A percentile compares a stretch with the other conserved stretches of the same genome.
phyloP scores from a whole-genome alignment of 30 jellyfish, hydroid and myxozoan genomes.

The Hydractinia echinata region DNA sequence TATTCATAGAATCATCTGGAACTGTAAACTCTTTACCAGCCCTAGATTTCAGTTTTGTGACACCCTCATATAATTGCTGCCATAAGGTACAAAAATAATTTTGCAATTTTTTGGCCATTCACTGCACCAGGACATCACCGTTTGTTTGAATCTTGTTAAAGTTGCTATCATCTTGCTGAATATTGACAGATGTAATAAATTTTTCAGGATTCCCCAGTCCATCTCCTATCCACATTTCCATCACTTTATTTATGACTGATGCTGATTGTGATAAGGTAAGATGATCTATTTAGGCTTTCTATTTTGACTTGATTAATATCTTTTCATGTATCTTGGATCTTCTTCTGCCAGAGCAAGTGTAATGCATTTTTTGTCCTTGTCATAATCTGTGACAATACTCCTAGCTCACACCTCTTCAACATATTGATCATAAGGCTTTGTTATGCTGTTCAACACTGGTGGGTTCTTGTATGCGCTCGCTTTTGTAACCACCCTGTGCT shows the following conservation, averaged over 20 bases:
- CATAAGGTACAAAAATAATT: slow-evolving; percentile 20
- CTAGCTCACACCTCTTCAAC: not conserved
- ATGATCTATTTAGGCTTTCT: not conserved
- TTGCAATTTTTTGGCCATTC: slow-evolving; percentile 25
- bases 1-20: not conserved
- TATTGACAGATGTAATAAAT: slow-evolving; percentile 12
- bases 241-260: not conserved
- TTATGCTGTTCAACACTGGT: slow-evolving; percentile 6
- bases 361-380: not conserved
- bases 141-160: slow-evolving; percentile 20
- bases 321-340: slow-evolving; percentile 13
- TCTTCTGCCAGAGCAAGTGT: not conserved
- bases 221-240: not conserved
- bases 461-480: slow-evolving; percentile 16
- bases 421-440: not conserved
- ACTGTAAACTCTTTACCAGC: not conserved
- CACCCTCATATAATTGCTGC: slow-evolving; percentile 24
- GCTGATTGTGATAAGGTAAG: not conserved
- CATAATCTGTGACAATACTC: slow-evolving; percentile 10
- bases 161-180: slow-evolving; percentile 31
- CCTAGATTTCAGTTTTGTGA: not conserved
- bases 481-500: not conserved
- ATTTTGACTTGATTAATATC: not conserved
- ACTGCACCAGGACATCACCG: slow-evolving; percentile 53
- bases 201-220: slow-evolving; percentile 26